Evolutionary conservation across 2,888 invertebrate genomes (phyloP), one percentile per base, ranked within the genome.

Genomic region (Lasioglossum lativentre): DNA sequence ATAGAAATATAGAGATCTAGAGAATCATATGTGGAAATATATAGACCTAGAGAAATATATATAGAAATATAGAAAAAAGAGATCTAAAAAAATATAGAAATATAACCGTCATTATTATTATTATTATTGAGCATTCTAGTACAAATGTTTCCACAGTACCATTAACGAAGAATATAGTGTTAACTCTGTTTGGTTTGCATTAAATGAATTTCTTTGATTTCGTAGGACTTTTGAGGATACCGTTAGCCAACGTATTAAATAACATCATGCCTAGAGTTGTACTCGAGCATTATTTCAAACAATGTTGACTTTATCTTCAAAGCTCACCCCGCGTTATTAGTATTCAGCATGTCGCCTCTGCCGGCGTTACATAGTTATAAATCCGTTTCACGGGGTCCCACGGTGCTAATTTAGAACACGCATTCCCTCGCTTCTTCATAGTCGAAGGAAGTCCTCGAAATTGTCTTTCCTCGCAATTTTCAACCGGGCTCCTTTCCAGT

Each of bases 281-380:
- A 16, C n/a, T 3, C 56, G 14, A 12, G 38, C 40, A 63, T 74
- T 78, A 84, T 34, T 78, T 78, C 56, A 47, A 70, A 59, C 23
- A 68, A 74, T 47, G 77, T 23, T 70, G 59, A 47, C 77, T 63
- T 82, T 70, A 82, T 70, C 83, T 70, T 75, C 77, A 59, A 74
- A 83, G 73, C 70, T 82, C 70, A 34, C 76, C 42, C 34, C 30
- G 59, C 40, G 47, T 78, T 77, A 75, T 83, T 83, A 82, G 77
- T 78, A 84, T 84, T 83, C 84, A 77, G 30, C 68, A n/a, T 59
- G 77, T 42, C 59, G 77, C 68, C 19, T 74, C 76, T 5, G 40
- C 27, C 68, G 23, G 42, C 42, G 70, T 70, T 70, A 71, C 84
- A 38, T 34, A 47, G 77, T 77, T 78, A 78, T 74, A 82, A 84